These are phyloP conservation scores for Felis chaus DNA, from an alignment of 2,113 vertebrate genomes.

Conservation along the genomic window DNA sequence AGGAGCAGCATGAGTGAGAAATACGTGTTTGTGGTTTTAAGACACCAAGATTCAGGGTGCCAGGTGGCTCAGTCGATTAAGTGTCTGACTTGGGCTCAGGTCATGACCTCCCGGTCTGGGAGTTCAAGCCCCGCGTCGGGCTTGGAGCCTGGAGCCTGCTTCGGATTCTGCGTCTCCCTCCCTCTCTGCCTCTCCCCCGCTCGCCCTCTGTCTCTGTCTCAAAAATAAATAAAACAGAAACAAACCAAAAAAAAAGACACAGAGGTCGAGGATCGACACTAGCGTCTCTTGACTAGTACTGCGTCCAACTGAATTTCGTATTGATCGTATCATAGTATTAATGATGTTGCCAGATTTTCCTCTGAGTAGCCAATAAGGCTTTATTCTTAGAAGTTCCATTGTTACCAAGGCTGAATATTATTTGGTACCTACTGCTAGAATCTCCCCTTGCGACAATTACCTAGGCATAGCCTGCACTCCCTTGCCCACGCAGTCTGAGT, in stretches of 20 bases:
- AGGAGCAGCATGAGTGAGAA: neutral
- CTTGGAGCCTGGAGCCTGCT: too few relatives aligned
- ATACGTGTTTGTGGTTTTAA: neutral
- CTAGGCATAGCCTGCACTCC: neutral
- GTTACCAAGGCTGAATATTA: neutral
- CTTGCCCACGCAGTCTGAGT: neutral
- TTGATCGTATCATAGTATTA: too few relatives aligned
- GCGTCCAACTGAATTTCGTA: neutral
- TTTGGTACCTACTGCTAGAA: neutral
- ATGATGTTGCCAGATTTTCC: neutral
- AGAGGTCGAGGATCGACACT: neutral
- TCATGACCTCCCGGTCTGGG: too few relatives aligned
- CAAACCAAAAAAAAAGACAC: too few relatives aligned
- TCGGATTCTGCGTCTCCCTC: too few relatives aligned
- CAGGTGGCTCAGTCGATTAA: too few relatives aligned
- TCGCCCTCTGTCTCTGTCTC: too few relatives aligned
- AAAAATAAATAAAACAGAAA: too few relatives aligned
- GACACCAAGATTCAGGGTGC: too few relatives aligned
- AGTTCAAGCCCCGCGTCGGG: too few relatives aligned
- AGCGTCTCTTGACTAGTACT: neutral
- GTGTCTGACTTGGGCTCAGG: too few relatives aligned
- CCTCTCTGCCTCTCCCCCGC: too few relatives aligned
- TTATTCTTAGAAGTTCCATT: neutral
- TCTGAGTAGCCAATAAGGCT: neutral
- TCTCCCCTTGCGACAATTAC: neutral